phyloP scores from a whole-genome alignment of 2,113 vertebrate genomes.

The Campylorhamphus procurvoides region DNA sequence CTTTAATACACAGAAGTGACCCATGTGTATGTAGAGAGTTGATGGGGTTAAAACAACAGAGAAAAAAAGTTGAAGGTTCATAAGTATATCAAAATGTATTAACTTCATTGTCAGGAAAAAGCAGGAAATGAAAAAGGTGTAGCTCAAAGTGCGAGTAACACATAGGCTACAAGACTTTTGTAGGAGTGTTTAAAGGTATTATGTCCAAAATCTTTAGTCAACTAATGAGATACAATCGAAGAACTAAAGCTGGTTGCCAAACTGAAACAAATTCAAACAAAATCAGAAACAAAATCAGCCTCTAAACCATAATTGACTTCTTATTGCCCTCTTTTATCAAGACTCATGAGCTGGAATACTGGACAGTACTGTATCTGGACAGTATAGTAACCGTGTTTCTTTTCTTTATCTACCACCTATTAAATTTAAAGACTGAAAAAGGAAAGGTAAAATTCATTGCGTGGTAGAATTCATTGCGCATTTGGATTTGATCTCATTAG shows the following conservation, averaged over 20 bases:
- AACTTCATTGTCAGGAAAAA: background rate
- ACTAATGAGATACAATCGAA: background rate
- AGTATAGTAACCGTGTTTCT: background rate
- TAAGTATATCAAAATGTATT: background rate
- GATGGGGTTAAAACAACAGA: background rate
- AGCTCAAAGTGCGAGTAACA: background rate
- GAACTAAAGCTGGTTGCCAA: background rate
- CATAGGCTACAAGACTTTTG: background rate
- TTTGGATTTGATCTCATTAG: background rate
- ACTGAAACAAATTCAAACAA: background rate
- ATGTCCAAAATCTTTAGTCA: background rate
- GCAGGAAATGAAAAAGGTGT: background rate
- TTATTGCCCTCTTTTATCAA: background rate
- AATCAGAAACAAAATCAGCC: too few species aligned
- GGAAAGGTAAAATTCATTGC: background rate
- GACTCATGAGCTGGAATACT: background rate
- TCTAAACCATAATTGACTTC: background rate
- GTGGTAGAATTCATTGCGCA: background rate
- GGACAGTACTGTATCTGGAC: background rate
- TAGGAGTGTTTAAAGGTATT: background rate
- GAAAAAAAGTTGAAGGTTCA: background rate
- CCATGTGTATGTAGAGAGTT: background rate
- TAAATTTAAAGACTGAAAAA: background rate
- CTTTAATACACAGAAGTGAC: conserved; percentile 29
- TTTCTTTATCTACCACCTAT: background rate